Conservation (phyloP, 2,797 vertebrate genomes). For the Lagocephalus sceleratus region DNA sequence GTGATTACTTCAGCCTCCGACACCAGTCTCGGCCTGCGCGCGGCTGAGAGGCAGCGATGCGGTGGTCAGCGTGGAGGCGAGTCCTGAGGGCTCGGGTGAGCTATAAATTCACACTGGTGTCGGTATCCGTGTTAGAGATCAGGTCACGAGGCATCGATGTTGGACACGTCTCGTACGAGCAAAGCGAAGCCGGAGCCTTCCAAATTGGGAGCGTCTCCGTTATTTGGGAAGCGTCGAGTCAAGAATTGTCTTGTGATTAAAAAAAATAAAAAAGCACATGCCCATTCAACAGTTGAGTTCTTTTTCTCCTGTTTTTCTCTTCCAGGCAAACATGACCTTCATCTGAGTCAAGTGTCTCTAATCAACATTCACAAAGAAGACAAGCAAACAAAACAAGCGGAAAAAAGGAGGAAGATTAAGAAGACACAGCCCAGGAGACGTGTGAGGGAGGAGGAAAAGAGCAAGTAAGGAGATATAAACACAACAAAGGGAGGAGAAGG, state of each 20-base stretch:
- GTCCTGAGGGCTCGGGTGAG: neutral
- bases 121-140: too few species aligned
- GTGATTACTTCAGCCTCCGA: constrained; percentile 57
- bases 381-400: neutral
- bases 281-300: too few species aligned
- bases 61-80: neutral
- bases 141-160: too few species aligned
- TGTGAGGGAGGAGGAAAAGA: constrained; percentile 58
- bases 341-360: constrained; percentile 41
- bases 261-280: neutral
- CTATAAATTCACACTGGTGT: too few species aligned
- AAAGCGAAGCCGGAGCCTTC: too few species aligned
- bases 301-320: constrained; percentile 28
- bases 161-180: too few species aligned
- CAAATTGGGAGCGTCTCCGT: too few species aligned
- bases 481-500: constrained; percentile 50
- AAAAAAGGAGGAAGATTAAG: constrained; percentile 26
- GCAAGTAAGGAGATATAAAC: constrained; percentile 61
- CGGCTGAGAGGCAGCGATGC: neutral
- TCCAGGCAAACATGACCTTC: constrained; percentile 71
- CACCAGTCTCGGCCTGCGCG: constrained; percentile 26
- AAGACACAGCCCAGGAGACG: constrained; percentile 37
- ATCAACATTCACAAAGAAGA: constrained; percentile 51
- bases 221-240: too few species aligned
- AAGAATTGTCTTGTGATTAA: neutral